Evolutionary conservation across 1,140 invertebrate species (phyloP), one percentile per base, ranked within the genome.

Genomic region (Bombus terrestris): DNA sequence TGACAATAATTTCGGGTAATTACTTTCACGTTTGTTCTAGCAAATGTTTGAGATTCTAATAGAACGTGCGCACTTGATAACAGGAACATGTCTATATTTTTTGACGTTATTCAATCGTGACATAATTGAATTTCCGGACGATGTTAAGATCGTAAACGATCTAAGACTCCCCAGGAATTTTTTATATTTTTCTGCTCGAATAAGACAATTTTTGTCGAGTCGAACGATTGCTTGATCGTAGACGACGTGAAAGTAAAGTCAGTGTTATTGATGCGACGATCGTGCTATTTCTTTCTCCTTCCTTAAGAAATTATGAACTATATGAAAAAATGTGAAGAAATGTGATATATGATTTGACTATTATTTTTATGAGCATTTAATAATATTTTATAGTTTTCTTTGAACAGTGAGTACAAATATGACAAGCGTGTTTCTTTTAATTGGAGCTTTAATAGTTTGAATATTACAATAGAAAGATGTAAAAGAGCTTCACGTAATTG

Each of bases 1-100:
- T 89, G 88, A 89, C 88, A 89, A 89, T 89, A 89, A 89, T 89
- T 89, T 89, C 82, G 69, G 9, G 64, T 87, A 87, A 82, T 88
- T 71, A 83, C 85, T 87, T 87, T 81, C 81, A 83, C 86, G 84
- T 87, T 62, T 71, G 53, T 75, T 66, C 15, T 57, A 35, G 39
- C 80, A 37, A 57, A 57, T n/a, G 9, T 28, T 37, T 71, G 4
- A n/a, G 10, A n/a, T 12, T 62, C 3, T 62, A 62, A n/a, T 13
- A n/a, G 28, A 62, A 62, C 28, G 59, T n/a, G 59, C 35, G 68
- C 68, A 72, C 43, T 72, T 28, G 37, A 72, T 35, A n/a, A 53
- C 53, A 35, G 28, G 53, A 53, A 39, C 43, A 35, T 10, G 64
- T 37, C 25, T 69, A 80, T 80, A 80, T 80, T 80, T 80, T 69